phyloP scores from a whole-genome alignment of 2,113 vertebrate genomes.

The Columba livia region DNA sequence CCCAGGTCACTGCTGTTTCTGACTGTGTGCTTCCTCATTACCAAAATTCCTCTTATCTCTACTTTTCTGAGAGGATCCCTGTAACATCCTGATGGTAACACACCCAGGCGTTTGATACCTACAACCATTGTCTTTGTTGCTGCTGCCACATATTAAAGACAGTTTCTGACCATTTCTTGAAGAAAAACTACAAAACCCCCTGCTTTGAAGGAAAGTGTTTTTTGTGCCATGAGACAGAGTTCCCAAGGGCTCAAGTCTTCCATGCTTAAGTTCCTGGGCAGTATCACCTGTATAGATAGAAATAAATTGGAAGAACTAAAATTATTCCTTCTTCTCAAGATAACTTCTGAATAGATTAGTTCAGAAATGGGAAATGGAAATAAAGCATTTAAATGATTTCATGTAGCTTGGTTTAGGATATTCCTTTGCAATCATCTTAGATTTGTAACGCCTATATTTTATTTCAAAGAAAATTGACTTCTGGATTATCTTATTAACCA shows the following conservation, averaged over 20 bases:
- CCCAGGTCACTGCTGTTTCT: background rate
- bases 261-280: background rate
- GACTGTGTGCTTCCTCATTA: background rate
- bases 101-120: background rate
- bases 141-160: background rate
- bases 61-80: background rate
- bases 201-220: background rate
- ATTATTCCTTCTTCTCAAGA: background rate
- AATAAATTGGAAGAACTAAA: background rate
- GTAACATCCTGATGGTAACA: background rate
- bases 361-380: background rate
- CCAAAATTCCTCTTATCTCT: background rate
- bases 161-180: background rate
- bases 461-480: slow-evolving; percentile 50
- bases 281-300: background rate
- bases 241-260: background rate
- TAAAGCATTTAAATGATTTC: slow-evolving; percentile 10
- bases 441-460: slow-evolving; percentile 34
- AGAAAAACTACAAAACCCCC: background rate
- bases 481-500: slow-evolving; percentile 25
- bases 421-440: slow-evolving; percentile 40
- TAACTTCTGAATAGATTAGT: background rate
- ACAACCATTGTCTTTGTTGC: background rate
- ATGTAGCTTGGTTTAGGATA: background rate
- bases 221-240: background rate